Percentiles rank a stretch among this genome's conserved stretches.
Evolutionary conservation across 2,797 vertebrate species (phyloP).

Genomic region (Odontamblyopus rebecca): DNA sequence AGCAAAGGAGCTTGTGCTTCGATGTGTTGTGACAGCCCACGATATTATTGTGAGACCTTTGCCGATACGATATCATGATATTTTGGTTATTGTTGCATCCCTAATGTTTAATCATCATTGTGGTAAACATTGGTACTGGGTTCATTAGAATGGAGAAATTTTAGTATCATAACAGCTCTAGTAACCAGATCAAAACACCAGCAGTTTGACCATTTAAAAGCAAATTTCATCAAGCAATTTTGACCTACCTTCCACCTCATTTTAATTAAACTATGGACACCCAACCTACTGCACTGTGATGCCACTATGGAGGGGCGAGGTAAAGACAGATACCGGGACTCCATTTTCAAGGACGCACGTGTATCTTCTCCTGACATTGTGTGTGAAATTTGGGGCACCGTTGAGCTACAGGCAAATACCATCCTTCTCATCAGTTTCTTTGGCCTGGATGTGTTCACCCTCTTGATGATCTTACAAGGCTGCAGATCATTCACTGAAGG

Average conservation of each 20-base stretch:
- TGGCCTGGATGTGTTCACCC: conserved; percentile 64
- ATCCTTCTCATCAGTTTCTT: conserved; percentile 63
- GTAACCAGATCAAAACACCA: too few relatives aligned
- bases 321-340: conserved; percentile 42
- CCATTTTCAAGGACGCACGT: conserved; percentile 70
- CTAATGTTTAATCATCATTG: too few relatives aligned
- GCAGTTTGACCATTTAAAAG: too few relatives aligned
- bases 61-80: too few relatives aligned
- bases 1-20: too few relatives aligned
- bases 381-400: conserved; percentile 65
- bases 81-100: too few relatives aligned
- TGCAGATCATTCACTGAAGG: conserved; percentile 50
- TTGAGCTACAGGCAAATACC: conserved; percentile 57
- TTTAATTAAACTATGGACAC: not conserved
- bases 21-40: too few relatives aligned
- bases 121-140: too few relatives aligned
- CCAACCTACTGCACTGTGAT: conserved; percentile 24
- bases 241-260: not conserved
- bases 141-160: too few relatives aligned
- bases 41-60: too few relatives aligned
- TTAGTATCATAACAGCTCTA: too few relatives aligned
- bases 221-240: too few relatives aligned
- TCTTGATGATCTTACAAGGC: conserved; percentile 33
- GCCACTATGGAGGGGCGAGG: conserved; percentile 38
- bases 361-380: conserved; percentile 62